These are phyloP conservation scores for Hippocampus kuda DNA, from an alignment of 2,797 vertebrate genomes.

Conservation along the genomic window DNA sequence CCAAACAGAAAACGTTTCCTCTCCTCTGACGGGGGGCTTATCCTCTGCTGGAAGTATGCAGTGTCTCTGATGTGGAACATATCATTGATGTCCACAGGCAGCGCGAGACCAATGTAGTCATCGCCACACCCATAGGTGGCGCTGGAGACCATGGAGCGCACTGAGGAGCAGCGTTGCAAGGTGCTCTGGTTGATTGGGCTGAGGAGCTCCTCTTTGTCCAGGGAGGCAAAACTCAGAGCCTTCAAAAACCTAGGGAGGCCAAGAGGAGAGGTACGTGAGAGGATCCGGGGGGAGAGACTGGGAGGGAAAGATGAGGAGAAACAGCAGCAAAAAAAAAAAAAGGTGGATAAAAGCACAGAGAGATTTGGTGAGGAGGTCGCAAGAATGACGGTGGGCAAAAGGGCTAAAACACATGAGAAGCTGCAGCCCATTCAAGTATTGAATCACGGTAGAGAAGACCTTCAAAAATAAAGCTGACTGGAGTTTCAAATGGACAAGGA, in stretches of 20 bases:
- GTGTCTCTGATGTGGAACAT: constrained; percentile 95
- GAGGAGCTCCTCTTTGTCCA: constrained; percentile 96
- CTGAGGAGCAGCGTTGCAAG: constrained; percentile 91
- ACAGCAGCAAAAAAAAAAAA: constrained; percentile 10
- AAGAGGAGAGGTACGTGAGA: constrained; percentile 54
- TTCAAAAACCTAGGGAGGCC: constrained; percentile 84
- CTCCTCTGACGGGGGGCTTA: constrained; percentile 80
- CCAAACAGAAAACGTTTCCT: constrained; percentile 74
- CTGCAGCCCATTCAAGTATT: not conserved
- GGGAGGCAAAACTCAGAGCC: constrained; percentile 93
- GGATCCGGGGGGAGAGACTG: constrained; percentile 51
- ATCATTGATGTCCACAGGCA: constrained; percentile 89
- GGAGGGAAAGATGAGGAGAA: constrained; percentile 32
- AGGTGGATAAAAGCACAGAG: constrained; percentile 33
- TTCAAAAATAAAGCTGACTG: not conserved
- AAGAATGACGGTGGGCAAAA: constrained; percentile 1
- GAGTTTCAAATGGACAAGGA: not conserved
- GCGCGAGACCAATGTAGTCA: constrained; percentile 92
- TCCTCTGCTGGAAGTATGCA: constrained; percentile 92
- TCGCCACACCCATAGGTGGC: constrained; percentile 85
- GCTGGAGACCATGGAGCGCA: constrained; percentile 94
- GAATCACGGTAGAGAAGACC: not conserved
- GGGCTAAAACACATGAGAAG: not conserved
- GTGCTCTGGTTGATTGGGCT: constrained; percentile 97
- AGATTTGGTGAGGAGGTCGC: constrained; percentile 24